A percentile compares a stretch with the other conserved stretches of the same genome.
phyloP scores from a whole-genome alignment of 2,797 vertebrate species.

The Buphagus erythrorhynchus region DNA sequence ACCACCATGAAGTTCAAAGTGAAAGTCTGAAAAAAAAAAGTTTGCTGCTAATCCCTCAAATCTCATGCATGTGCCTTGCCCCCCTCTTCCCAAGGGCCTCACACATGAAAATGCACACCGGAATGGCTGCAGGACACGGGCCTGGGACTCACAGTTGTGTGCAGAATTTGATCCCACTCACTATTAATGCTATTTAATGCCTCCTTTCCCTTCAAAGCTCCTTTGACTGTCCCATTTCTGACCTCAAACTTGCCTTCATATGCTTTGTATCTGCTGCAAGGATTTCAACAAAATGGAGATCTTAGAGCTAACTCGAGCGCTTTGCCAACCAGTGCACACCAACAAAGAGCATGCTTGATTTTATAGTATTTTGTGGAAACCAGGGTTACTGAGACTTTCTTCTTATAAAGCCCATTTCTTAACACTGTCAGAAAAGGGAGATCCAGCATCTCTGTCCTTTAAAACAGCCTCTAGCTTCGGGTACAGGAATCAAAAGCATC shows the following conservation, averaged over 20 bases:
- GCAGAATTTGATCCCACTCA: not conserved
- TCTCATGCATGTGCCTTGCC: conserved; percentile 3
- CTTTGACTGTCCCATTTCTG: not conserved
- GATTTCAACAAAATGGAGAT: not conserved
- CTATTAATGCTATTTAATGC: not conserved
- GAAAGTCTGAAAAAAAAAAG: not conserved
- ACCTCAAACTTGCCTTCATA: not conserved
- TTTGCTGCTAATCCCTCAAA: conserved; percentile 42
- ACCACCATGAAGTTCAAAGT: conserved; percentile 36
- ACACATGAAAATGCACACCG: not conserved
- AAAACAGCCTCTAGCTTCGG: not conserved
- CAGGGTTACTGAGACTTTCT: not conserved
- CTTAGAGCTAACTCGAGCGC: not conserved
- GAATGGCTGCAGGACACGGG: not conserved
- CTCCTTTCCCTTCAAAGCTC: not conserved
- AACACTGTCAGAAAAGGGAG: not conserved
- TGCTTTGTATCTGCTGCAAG: not conserved
- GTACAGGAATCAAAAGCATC: not conserved
- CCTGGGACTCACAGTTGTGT: not conserved
- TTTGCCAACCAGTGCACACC: not conserved
- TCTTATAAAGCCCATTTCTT: not conserved
- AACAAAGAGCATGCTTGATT: not conserved
- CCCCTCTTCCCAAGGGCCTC: not conserved
- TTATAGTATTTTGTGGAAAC: not conserved
- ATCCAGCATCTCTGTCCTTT: not conserved